Conservation (phyloP, 2,888 invertebrate species). For the Drosophila rubida region DNA sequence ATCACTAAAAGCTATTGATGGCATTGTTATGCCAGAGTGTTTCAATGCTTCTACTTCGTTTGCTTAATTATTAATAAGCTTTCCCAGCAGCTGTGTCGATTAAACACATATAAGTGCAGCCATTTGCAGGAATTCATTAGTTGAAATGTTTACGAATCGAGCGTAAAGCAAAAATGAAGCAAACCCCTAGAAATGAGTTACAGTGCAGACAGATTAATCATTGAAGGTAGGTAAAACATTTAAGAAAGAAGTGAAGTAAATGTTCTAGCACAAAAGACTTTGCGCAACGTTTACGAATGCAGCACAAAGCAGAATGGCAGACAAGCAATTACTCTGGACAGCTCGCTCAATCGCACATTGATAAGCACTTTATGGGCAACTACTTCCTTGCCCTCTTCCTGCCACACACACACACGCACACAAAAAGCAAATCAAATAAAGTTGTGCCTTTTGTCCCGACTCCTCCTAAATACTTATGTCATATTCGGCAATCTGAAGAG, state of each 20-base stretch:
- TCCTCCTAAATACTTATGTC: background rate
- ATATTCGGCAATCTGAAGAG: constrained; percentile 2
- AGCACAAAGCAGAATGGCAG: background rate
- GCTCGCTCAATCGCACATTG: background rate
- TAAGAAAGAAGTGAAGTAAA: background rate
- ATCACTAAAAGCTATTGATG: background rate
- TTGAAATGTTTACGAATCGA: background rate
- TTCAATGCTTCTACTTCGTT: background rate
- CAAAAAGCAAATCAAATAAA: background rate
- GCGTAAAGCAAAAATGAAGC: no score
- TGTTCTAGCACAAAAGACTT: background rate
- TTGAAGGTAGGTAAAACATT: background rate
- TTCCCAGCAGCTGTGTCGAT: background rate
- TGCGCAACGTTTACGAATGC: background rate
- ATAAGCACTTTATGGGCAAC: background rate
- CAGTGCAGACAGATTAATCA: no score
- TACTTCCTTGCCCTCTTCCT: background rate
- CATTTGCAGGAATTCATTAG: background rate
- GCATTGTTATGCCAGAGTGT: background rate
- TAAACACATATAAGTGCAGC: background rate
- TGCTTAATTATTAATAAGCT: background rate
- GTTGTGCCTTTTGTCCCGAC: background rate
- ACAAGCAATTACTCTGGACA: background rate
- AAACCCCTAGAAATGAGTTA: no score
- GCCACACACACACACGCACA: background rate